Percentiles rank a stretch among this genome's conserved stretches.
phyloP scores from a whole-genome alignment of 64 coral and sea anemone genomes.

The Porites australiensis region DNA sequence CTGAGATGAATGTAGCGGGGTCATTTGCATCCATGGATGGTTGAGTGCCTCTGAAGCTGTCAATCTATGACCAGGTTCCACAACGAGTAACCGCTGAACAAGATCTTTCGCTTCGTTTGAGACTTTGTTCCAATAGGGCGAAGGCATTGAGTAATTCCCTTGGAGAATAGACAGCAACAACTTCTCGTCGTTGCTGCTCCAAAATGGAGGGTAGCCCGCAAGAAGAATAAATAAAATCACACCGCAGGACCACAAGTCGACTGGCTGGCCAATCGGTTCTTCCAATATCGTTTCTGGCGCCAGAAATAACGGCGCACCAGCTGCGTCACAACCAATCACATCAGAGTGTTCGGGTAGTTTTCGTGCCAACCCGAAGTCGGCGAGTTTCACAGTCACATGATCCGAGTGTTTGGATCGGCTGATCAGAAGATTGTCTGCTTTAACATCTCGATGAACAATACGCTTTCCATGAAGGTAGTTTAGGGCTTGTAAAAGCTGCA shows the following conservation, averaged over 20 bases:
- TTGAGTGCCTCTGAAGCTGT: conserved; percentile 75
- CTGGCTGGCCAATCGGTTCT: conserved; percentile 77
- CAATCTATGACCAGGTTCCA: conserved; percentile 62
- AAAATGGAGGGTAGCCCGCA: conserved; percentile 91
- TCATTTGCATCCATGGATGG: conserved; percentile 81
- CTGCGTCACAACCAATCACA: conserved; percentile 81
- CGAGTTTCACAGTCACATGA: conserved; percentile 77
- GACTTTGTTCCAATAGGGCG: conserved; percentile 75
- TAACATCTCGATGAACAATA: conserved; percentile 87
- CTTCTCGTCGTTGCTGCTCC: conserved; percentile 85
- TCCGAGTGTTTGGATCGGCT: conserved; percentile 41
- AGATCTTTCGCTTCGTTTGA: conserved; percentile 80
- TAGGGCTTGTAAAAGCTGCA: conserved; percentile 80
- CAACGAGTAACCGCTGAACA: conserved; percentile 63
- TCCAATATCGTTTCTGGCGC: conserved; percentile 96
- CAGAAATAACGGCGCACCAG: conserved; percentile 91
- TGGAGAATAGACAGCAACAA: conserved; percentile 79
- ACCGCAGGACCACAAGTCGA: conserved; percentile 93
- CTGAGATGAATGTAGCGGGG: background rate
- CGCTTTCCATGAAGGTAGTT: conserved; percentile 76
- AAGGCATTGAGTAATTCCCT: conserved; percentile 69
- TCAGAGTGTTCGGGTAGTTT: conserved; percentile 72
- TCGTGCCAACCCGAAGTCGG: conserved; percentile 91
- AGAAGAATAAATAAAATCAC: conserved; percentile 85
- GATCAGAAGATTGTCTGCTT: conserved; percentile 92